Evolutionary conservation across 2,888 invertebrate genomes (phyloP).

Genomic region (Drosophila kuntzei): DNA sequence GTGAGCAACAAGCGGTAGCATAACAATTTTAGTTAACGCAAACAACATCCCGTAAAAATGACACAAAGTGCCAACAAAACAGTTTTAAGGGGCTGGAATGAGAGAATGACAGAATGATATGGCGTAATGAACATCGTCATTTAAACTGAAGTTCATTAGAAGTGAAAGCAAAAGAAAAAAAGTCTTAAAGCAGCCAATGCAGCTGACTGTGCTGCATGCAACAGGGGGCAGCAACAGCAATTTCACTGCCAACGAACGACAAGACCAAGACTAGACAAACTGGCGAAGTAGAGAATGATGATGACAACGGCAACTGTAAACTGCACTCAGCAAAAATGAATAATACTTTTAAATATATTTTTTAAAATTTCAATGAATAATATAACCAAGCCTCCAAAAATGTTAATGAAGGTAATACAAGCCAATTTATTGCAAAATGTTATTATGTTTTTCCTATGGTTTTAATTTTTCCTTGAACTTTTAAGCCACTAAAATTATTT

Average conservation of each 20-base stretch:
- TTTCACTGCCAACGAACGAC: slow-evolving; percentile 27
- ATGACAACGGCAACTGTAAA: slow-evolving; percentile 8
- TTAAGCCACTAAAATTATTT: too few relatives aligned
- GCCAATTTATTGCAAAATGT: too few relatives aligned
- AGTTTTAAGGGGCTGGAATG: slow-evolving; percentile 34
- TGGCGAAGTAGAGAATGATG: slow-evolving; percentile 1
- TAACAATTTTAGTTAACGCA: slow-evolving; percentile 38
- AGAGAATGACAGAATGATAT: slow-evolving; percentile 13
- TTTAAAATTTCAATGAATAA: neutral
- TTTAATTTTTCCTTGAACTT: too few relatives aligned
- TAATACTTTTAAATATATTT: neutral
- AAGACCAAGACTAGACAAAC: slow-evolving; percentile 39
- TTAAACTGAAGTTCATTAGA: slow-evolving; percentile 72
- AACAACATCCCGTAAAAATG: slow-evolving; percentile 45
- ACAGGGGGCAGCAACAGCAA: slow-evolving; percentile 33
- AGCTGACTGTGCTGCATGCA: slow-evolving; percentile 56
- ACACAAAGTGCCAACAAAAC: slow-evolving; percentile 56
- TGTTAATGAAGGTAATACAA: neutral
- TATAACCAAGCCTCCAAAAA: neutral
- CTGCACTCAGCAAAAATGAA: slow-evolving; percentile 10
- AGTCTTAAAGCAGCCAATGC: slow-evolving; percentile 20
- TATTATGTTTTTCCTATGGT: too few relatives aligned
- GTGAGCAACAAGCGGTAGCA: slow-evolving; percentile 71
- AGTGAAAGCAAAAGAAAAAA: slow-evolving; percentile 33
- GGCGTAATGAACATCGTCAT: slow-evolving; percentile 24